Conservation (phyloP, 2,797 vertebrate genomes). For the Brachymystax lenok region DNA sequence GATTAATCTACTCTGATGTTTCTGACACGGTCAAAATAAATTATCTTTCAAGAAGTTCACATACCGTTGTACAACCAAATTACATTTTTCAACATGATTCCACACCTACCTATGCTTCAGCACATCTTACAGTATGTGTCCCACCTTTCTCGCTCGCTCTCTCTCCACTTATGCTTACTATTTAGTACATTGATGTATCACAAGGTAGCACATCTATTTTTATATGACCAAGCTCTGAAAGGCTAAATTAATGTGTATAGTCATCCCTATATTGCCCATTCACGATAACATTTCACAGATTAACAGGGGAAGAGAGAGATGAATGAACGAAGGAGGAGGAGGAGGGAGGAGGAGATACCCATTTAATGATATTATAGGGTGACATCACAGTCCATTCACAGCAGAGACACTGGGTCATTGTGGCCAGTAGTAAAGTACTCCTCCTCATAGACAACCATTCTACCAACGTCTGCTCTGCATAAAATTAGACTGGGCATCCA, state of each 20-base stretch:
- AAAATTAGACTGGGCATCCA: slow-evolving; percentile 22
- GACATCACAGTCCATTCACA: slow-evolving; percentile 20
- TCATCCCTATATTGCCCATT: slow-evolving; percentile 57
- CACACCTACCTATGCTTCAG: slow-evolving; percentile 5
- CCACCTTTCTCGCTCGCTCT: slow-evolving; percentile 50
- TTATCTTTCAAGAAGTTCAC: background rate
- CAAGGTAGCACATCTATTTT: slow-evolving; percentile 62
- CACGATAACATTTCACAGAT: slow-evolving; percentile 53
- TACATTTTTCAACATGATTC: background rate
- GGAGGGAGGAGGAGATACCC: slow-evolving; percentile 13
- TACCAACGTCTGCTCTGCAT: slow-evolving; percentile 15
- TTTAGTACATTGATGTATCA: slow-evolving; percentile 65
- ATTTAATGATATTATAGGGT: slow-evolving; percentile 35
- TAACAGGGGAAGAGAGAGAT: slow-evolving; percentile 34
- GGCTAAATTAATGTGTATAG: slow-evolving; percentile 70
- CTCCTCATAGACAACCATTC: slow-evolving; percentile 28
- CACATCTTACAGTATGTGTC: slow-evolving; percentile 19
- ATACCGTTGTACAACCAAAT: background rate
- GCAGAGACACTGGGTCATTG: slow-evolving; percentile 21
- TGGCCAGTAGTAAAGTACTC: slow-evolving; percentile 19
- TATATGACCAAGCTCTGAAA: slow-evolving; percentile 77
- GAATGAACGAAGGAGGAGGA: slow-evolving; percentile 33
- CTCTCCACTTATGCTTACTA: slow-evolving; percentile 65
- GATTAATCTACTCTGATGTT: too few species aligned
- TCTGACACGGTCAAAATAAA: background rate